Evolutionary conservation across 1,140 invertebrate genomes (phyloP), one percentile per base, ranked within the genome.

Genomic region (Neodiprion lecontei): DNA sequence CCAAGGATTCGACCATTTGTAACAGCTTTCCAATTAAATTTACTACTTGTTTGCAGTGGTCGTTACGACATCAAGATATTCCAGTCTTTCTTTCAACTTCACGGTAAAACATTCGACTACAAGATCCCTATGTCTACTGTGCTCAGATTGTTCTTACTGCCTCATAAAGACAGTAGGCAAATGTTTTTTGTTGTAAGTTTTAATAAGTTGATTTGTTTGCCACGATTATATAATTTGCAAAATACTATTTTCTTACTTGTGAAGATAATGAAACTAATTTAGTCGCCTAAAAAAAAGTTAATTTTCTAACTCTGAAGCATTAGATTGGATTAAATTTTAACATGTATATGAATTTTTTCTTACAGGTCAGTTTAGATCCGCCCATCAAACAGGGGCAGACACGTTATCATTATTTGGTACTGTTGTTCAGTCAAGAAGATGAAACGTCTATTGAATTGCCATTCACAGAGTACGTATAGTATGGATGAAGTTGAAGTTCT

Each of bases 361-460:
- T 89, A 48, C 75, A 93, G 92, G 89, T 96, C 12, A 98, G 97
- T 78, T 91, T 99, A 78, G 98, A 99, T 92, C 98, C 98, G 40
- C 98, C 99, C 0, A 99, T 99, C 77, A 99, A 99, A 86, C 99
- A 99, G 88, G 99, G 99, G 78, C 98, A 99, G 89, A 99, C 99
- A 0, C 90, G 97, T 75, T 96, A 96, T 82, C 98, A 98, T 81
- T 99, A 97, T 86, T 89, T 99, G 28, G 98, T 99, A 23, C 90
- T 99, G 50, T 88, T 99, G 4, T 99, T 99, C 87, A 94, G 94
- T 61, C 95, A 96, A 83, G 97, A 99, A 84, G 97, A 99, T 84
- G 96, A 99, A 84, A 95, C 94, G 12, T 94, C 95, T n/a, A 91
- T 99, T 76, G 97, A 99, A 88, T 86, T 99, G 74, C 95, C 95